These are phyloP conservation scores for Aleiodes testaceus DNA, from an alignment of 2,888 invertebrate species.

Conservation along the genomic window DNA sequence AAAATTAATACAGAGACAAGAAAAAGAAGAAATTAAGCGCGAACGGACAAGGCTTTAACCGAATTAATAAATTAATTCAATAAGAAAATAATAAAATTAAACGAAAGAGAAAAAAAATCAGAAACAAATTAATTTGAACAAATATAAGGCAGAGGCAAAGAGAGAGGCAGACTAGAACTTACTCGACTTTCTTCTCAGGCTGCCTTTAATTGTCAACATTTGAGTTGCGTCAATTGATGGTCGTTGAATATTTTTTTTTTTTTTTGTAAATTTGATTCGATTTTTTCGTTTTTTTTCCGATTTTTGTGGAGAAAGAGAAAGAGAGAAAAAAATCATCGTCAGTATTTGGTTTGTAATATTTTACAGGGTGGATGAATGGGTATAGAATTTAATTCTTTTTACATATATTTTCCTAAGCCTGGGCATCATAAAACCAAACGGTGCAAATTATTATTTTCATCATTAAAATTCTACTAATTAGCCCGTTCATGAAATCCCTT, in stretches of 20 bases:
- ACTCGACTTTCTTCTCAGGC: conserved; percentile 81
- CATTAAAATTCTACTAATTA: conserved; percentile 20
- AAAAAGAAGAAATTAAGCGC: conserved; percentile 47
- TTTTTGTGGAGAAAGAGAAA: conserved; percentile 63
- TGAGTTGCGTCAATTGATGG: conserved; percentile 64
- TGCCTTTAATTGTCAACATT: conserved; percentile 73
- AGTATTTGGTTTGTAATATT: conserved; percentile 68
- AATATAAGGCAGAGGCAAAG: conserved; percentile 55
- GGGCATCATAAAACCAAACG: neutral
- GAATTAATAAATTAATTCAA: conserved; percentile 44
- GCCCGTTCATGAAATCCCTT: neutral
- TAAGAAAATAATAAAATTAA: conserved; percentile 36
- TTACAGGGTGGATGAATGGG: conserved; percentile 8
- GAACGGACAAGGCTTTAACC: conserved; percentile 59
- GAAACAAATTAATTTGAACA: conserved; percentile 49
- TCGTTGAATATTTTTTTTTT: conserved; percentile 35
- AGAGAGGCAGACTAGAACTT: conserved; percentile 72
- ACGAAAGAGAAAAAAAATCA: conserved; percentile 31
- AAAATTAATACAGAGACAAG: conserved; percentile 32
- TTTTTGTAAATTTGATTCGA: conserved; percentile 55
- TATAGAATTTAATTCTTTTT: conserved; percentile 2
- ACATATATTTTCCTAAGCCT: neutral
- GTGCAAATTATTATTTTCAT: neutral
- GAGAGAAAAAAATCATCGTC: conserved; percentile 69
- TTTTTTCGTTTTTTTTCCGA: conserved; percentile 62